Conservation (phyloP, 2,797 vertebrate species). For the Orestias chungarensis region DNA sequence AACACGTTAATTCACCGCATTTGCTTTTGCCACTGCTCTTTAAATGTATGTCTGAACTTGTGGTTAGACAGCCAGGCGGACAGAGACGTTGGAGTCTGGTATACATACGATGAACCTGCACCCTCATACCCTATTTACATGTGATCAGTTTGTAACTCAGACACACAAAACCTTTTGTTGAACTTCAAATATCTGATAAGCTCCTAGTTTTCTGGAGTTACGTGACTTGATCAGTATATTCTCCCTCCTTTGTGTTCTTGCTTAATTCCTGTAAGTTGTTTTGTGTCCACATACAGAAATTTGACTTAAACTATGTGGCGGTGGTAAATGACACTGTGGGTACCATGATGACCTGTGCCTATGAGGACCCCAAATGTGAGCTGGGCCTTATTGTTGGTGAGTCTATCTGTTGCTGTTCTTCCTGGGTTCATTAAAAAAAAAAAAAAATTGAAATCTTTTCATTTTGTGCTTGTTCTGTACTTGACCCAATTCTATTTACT, state of each 20-base stretch:
- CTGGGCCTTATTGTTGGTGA: slow-evolving; percentile 95
- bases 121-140: too few species aligned
- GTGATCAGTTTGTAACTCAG: background rate
- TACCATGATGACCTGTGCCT: slow-evolving; percentile 98
- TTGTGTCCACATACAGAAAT: slow-evolving; percentile 80
- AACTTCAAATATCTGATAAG: background rate
- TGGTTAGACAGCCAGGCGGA: too few species aligned
- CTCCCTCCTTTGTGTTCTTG: background rate
- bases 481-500: too few species aligned
- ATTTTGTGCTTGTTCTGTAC: too few species aligned
- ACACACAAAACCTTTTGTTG: too few species aligned
- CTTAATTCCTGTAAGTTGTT: background rate
- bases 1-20: too few species aligned
- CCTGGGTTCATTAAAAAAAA: background rate
- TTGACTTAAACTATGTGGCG: slow-evolving; percentile 92
- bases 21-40: too few species aligned
- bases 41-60: too few species aligned
- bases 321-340: slow-evolving; percentile 97
- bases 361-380: slow-evolving; percentile 92
- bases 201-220: background rate
- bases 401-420: slow-evolving; percentile 29
- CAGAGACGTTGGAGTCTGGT: too few species aligned
- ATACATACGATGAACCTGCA: too few species aligned
- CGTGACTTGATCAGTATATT: background rate
- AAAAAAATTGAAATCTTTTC: too few species aligned